Base-by-base conservation (phyloP, 2,113 vertebrate species). In the Poicephalus meyeri region DNA sequence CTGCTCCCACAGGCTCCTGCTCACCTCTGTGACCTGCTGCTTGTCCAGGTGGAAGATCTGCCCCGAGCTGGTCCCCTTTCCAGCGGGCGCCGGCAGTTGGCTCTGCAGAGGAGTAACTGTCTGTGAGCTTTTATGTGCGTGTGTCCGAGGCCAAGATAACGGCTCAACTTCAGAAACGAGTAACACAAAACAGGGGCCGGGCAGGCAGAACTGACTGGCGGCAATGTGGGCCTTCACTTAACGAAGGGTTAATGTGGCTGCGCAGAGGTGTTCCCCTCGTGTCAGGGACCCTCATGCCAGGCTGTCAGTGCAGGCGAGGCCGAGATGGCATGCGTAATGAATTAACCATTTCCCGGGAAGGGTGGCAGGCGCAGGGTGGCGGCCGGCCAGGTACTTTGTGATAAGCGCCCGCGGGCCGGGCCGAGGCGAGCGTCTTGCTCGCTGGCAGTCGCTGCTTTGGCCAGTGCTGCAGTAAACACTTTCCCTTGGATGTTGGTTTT, bases 11-110 rank as follows among this genome's bases (percentile, higher is more conserved):
- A 35, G n/a, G 25, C 4, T 20, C 58, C 44, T 1, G 0, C 93
- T 98, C 94, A 99, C 99, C 99, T 99, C 99, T 2, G 99, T 98
- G 97, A 99, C 99, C 95, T 99, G 99, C 97, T 99, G 98, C 97
- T 99, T 99, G 97, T 99, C 99, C 98, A 99, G 96, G 97, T 99
- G 99, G 97, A 99, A 99, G 93, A 99, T 99, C 95, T 99, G 99
- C 71, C 99, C 99, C 0, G 99, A 99, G 88, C 99, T 99, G 84
- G 98, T n/a, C 47, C 41, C 65, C 65, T 47, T 61, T 46, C 61
- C 65, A 65, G 69, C 6, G 6, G 0, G 0, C 3, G 2, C 13
- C 18, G 74, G 37, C 72, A 8, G 53, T 65, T 70, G 53, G 68
- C 66, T 6, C 0, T 12, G 42, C 53, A 2, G n/a, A 65, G 68